Evolutionary conservation across 2,888 invertebrate species (phyloP), one percentile per base, ranked within the genome.

Genomic region (Caenorhabditis uteleia): DNA sequence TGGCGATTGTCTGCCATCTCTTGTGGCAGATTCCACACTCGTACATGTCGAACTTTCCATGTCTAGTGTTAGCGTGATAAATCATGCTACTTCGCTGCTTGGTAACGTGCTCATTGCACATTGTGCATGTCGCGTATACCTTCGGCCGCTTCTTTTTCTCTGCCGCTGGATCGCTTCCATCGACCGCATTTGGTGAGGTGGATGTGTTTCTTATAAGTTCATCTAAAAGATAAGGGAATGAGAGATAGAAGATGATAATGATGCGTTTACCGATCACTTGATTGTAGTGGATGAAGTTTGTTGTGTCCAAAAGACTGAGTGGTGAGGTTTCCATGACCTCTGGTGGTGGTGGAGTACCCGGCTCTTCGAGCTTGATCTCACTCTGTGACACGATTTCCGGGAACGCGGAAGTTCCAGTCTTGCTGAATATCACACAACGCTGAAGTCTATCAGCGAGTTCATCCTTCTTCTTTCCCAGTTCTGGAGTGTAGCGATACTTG

Each of bases 1-100:
- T 67, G 5, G 74, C 74, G 8, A 74, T 74, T 4, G 74, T 74
- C 38, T 69, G 57, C 71, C 71, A 74, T n/a, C 49, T 68, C 47
- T 69, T 65, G 18, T 59, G 42, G 48, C 74, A 74, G 12, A 47
- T 47, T 26, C 54, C 48, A 33, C 74, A 74, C 40, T 68, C 51
- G 44, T 65, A 73, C 12, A 73, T 59, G 10, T 65, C 56, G 21
- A 58, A 61, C 39, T 70, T 69, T 29, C 65, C 56, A 26, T 73
- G 72, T 14, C 72, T 54, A 0, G 72, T 73, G 25, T 73, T 73
- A 4, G 69, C 68, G 21, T 73, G 72, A 33, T 73, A 73, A 7
- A 73, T 55, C 43, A 69, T 65, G 18, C 67, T 67, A 2, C 65
- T 59, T 5, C 72, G 47, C 34, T 73, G 72, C 31, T 59, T 68